A percentile compares a stretch with the other conserved stretches of the same genome.
These are phyloP conservation scores for Ctenopoma kingsleyae DNA, from an alignment of 2,797 vertebrate species.

Conservation along the genomic window DNA sequence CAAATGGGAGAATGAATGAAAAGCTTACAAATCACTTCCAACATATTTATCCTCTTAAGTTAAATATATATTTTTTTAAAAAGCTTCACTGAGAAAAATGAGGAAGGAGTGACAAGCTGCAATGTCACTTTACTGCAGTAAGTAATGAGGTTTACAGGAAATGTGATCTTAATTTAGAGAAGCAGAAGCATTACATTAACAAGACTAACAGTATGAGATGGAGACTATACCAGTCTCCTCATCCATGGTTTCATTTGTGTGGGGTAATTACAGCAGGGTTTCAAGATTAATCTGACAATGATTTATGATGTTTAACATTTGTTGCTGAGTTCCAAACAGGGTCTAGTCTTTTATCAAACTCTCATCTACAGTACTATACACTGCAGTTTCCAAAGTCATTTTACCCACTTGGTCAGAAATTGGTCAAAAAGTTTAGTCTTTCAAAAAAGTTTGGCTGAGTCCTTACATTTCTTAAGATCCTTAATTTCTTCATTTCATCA, in stretches of 20 bases:
- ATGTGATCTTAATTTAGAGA: conserved; percentile 54
- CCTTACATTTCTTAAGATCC: conserved; percentile 42
- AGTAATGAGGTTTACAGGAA: conserved; percentile 48
- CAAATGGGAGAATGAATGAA: conserved; percentile 46
- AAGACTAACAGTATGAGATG: conserved; percentile 10
- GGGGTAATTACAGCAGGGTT: conserved; percentile 41
- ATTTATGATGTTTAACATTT: conserved; percentile 24
- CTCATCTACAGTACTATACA: background rate
- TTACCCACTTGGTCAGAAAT: conserved; percentile 22
- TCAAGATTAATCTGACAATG: conserved; percentile 54
- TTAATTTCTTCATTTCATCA: conserved; percentile 59
- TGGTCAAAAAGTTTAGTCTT: conserved; percentile 19
- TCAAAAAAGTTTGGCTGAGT: conserved; percentile 33
- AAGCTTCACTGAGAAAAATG: background rate
- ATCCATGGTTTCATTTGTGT: conserved; percentile 44
- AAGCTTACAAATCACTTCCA: conserved; percentile 43
- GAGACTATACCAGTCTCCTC: conserved; percentile 29
- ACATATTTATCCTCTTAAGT: conserved; percentile 53
- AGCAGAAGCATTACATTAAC: conserved; percentile 19
- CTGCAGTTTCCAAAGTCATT: conserved; percentile 6
- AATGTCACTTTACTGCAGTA: conserved; percentile 8
- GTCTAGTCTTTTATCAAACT: conserved; percentile 6
- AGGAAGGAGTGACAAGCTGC: conserved; percentile 42
- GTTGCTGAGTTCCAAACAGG: conserved; percentile 9
- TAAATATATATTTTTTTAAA: conserved; percentile 13